Base-by-base conservation (phyloP, 2,888 invertebrate genomes). In the Caenorhabditis sp. region DNA sequence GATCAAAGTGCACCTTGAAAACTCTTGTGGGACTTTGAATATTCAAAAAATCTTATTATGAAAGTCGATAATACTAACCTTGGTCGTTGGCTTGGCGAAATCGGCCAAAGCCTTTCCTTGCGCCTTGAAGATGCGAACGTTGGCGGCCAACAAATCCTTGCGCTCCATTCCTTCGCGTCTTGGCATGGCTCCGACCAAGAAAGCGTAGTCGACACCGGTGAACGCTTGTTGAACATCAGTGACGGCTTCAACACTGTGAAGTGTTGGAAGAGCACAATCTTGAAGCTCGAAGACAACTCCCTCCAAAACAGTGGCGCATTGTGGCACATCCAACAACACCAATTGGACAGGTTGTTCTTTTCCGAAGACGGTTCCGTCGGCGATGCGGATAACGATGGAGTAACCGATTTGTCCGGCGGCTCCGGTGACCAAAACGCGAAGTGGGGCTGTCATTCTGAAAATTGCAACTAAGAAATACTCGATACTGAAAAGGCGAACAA, bases 351-450 rank as follows among this genome's bases (percentile, higher is more conserved):
- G 93, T 88, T 89, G 83, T 14, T 81, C 77, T 59, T 75, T 76
- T 63, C 80, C 80, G 67, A 80, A 80, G 14, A 80, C 80, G 58
- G 74, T 76, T 72, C 80, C 80, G 85, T 95, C 95, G 17, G 95
- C 95, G 82, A 99, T 92, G 90, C 95, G 94, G 88, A 95, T 95
- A 17, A 99, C 90, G 56, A 99, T 90, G 1, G 97, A 97, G 89
- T 99, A 99, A 71, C 95, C 97, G 84, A 99, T 99, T 90, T 99
- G 99, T 21, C 99, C 99, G 72, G 97, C 99, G 84, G 99, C 99
- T 74, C 99, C 99, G 64, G 97, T 99, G 36, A 99, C 93, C 71
- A 95, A 73, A 64, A 84, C 86, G 57, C 86, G 84, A 76, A 86
- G 74, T 52, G 85, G 86, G 70, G 81, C 82, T 52, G 73, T 52